These are phyloP conservation scores for Gryllus longicercus DNA, from an alignment of 2,888 invertebrate genomes.

Conservation along the genomic window DNA sequence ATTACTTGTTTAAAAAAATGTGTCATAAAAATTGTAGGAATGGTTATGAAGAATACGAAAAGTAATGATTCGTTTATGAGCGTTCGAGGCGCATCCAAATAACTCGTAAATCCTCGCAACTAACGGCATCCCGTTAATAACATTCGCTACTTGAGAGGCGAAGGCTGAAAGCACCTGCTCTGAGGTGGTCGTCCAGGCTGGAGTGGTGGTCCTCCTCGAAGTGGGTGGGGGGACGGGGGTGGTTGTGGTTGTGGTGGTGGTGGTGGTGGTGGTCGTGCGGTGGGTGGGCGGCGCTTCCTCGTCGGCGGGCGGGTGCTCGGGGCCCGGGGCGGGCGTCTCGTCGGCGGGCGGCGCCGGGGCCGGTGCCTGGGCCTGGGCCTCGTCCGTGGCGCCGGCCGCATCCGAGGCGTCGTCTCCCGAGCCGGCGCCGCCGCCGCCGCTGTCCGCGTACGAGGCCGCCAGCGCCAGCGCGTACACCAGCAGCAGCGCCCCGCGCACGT, in stretches of 20 bases:
- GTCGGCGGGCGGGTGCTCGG: background rate
- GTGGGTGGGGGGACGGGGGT: background rate
- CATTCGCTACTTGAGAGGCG: too few species aligned
- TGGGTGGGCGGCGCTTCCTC: background rate
- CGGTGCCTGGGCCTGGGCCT: background rate
- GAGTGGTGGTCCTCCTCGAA: background rate
- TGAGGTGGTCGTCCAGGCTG: background rate
- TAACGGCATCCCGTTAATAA: too few species aligned
- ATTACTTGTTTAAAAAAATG: too few species aligned
- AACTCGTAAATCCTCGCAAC: too few species aligned
- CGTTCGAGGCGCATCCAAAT: too few species aligned
- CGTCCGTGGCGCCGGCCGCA: background rate
- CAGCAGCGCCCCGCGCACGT: background rate
- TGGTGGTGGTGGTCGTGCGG: background rate
- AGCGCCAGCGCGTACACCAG: constrained; percentile 3
- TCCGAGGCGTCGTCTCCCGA: background rate
- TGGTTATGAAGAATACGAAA: too few species aligned
- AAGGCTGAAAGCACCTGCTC: too few species aligned
- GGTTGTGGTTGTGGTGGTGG: background rate
- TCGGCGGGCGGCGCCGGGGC: background rate
- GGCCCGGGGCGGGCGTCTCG: background rate
- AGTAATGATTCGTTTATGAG: too few species aligned
- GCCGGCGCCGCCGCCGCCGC: background rate
- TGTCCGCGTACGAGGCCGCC: background rate
- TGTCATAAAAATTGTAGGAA: too few species aligned